Percentiles rank a stretch among this genome's conserved stretches.
phyloP scores from a whole-genome alignment of 1,140 invertebrate genomes.

The Nilaparvata lugens region DNA sequence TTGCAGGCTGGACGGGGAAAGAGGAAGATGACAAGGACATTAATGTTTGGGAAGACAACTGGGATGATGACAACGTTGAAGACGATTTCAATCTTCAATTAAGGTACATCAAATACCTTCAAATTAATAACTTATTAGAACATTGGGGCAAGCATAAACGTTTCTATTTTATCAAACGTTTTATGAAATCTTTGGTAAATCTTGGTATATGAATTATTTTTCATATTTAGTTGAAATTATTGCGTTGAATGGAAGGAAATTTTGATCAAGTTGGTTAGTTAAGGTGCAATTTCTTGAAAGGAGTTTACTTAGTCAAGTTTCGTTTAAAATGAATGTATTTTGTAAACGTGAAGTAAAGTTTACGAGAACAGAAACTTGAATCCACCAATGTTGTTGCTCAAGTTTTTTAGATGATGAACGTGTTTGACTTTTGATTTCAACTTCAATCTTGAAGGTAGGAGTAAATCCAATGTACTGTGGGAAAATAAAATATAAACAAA shows the following conservation, averaged over 20 bases:
- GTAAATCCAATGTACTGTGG: too few species aligned
- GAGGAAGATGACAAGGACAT: slow-evolving; percentile 89
- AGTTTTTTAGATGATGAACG: too few species aligned
- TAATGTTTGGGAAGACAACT: slow-evolving; percentile 99
- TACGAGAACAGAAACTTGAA: too few species aligned
- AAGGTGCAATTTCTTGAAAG: not conserved
- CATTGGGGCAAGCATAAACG: not conserved
- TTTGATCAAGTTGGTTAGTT: not conserved
- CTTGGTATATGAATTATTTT: not conserved
- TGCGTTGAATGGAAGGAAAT: not conserved
- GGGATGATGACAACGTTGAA: slow-evolving; percentile 98
- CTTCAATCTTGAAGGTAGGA: too few species aligned
- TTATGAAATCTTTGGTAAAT: too few species aligned
- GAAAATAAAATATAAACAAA: too few species aligned
- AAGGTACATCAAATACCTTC: slow-evolving; percentile 45
- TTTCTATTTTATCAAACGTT: not conserved
- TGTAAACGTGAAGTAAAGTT: too few species aligned
- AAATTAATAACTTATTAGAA: not conserved
- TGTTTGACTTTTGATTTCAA: too few species aligned
- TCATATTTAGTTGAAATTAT: not conserved
- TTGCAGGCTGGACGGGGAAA: slow-evolving; percentile 78
- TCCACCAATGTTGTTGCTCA: too few species aligned
- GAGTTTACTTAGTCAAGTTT: not conserved
- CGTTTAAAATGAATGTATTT: too few species aligned
- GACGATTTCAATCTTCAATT: slow-evolving; percentile 95